Conservation (phyloP, 37 sponge, comb jelly and placozoan genomes). For the Aplysina aerophoba region DNA sequence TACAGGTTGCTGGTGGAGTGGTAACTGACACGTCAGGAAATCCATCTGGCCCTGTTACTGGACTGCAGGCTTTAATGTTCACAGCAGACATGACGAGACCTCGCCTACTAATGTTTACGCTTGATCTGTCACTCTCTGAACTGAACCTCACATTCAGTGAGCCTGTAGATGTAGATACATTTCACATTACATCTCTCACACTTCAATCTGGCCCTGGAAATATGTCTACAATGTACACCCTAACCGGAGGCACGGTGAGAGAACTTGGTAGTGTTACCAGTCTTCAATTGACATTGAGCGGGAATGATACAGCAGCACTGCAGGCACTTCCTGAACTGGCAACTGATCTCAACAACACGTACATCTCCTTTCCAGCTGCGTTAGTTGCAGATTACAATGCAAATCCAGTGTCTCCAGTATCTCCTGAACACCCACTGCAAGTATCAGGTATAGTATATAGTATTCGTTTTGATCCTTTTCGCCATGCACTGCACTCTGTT, state of each 20-base stretch:
- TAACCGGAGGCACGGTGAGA: constrained; percentile 64
- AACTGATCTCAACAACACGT: constrained; percentile 49
- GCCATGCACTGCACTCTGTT: not conserved
- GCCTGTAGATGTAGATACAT: constrained; percentile 52
- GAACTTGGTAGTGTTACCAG: constrained; percentile 38
- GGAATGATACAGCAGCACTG: constrained; percentile 63
- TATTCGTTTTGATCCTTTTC: constrained; percentile 37
- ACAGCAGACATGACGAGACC: constrained; percentile 71
- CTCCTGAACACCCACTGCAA: constrained; percentile 55
- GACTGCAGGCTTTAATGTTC: constrained; percentile 42
- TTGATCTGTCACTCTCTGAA: constrained; percentile 37
- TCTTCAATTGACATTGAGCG: constrained; percentile 53
- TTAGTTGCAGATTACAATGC: constrained; percentile 64
- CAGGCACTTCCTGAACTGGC: constrained; percentile 61
- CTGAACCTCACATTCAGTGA: constrained; percentile 75
- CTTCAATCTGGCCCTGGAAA: constrained; percentile 36
- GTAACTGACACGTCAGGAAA: constrained; percentile 56
- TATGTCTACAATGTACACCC: constrained; percentile 32
- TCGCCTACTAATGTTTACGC: constrained; percentile 44
- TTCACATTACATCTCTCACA: constrained; percentile 51
- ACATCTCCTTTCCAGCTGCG: constrained; percentile 65
- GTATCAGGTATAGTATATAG: constrained; percentile 56
- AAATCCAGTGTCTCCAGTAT: constrained; percentile 62
- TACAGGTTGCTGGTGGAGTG: constrained; percentile 47
- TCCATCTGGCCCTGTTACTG: not conserved